Percentiles rank a stretch among this genome's conserved stretches.
Evolutionary conservation across 2,113 vertebrate species (phyloP).

Genomic region (Butorides virescens): DNA sequence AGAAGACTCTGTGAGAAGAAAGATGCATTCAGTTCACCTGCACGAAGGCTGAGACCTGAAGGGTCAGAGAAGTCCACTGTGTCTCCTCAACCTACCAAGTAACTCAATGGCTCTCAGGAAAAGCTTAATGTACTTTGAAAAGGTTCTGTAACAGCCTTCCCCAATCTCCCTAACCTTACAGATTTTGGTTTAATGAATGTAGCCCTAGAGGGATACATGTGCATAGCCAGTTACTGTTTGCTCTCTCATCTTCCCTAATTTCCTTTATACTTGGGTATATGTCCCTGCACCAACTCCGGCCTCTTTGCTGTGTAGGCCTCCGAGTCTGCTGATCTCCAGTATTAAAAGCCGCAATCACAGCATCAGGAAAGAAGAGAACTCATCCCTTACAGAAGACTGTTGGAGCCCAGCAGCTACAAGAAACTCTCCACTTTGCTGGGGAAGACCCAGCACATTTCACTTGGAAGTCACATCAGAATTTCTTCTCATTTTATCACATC

Average conservation of each 20-base stretch:
- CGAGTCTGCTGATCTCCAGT: background rate
- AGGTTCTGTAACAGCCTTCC: background rate
- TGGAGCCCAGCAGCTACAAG: background rate
- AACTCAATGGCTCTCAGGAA: background rate
- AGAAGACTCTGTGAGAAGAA: background rate
- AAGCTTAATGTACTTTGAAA: background rate
- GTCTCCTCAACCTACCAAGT: background rate
- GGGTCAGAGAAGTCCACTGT: background rate
- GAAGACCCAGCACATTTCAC: background rate
- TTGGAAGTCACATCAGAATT: background rate
- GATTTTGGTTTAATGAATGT: background rate
- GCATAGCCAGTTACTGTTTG: background rate
- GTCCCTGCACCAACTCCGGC: background rate
- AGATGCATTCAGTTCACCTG: background rate
- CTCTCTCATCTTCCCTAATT: background rate
- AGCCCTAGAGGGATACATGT: background rate
- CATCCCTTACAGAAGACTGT: background rate
- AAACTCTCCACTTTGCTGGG: background rate
- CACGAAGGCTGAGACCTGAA: background rate
- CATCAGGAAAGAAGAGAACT: background rate
- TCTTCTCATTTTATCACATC: conserved; percentile 1
- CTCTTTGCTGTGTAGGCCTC: fast-evolving
- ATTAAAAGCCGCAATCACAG: background rate
- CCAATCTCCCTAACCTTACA: background rate
- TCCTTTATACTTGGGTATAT: background rate